Percentiles rank a stretch among this genome's conserved stretches.
Conservation (phyloP, 2,888 invertebrate species). For the Ophioninae sp. region DNA sequence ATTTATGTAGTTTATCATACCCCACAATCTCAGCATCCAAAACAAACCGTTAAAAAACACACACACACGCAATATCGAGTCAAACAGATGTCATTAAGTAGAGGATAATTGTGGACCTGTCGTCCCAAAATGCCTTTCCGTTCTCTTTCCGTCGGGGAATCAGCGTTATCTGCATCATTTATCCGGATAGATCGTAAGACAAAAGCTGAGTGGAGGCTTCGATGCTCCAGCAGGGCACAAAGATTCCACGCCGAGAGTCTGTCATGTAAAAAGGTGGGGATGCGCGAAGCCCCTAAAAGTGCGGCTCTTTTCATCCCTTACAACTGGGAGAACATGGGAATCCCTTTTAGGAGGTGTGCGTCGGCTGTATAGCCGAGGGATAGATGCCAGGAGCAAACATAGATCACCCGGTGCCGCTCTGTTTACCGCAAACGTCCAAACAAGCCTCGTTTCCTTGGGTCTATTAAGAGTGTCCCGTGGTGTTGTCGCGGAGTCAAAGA, state of each 20-base stretch:
- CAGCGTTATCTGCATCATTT: constrained; percentile 37
- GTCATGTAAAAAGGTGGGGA: constrained; percentile 67
- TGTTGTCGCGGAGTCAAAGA: constrained; percentile 71
- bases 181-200: constrained; percentile 44
- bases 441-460: constrained; percentile 75
- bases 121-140: constrained; percentile 27
- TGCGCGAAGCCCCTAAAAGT: constrained; percentile 44
- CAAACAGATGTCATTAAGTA: constrained; percentile 30
- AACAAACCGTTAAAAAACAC: background rate
- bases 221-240: constrained; percentile 10
- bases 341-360: constrained; percentile 15
- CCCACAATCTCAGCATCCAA: background rate
- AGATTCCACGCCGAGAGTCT: constrained; percentile 36
- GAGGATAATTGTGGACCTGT: constrained; percentile 6
- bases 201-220: constrained; percentile 21
- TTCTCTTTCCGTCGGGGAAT: background rate
- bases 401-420: constrained; percentile 80
- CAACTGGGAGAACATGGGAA: constrained; percentile 1
- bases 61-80: background rate
- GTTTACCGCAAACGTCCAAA: constrained; percentile 81
- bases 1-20: background rate
- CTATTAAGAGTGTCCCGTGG: constrained; percentile 77
- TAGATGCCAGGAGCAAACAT: constrained; percentile 66
- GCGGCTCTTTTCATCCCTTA: constrained; percentile 74
- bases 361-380: background rate